phyloP scores from a whole-genome alignment of 2,888 invertebrate species.

The Nephrotoma appendiculata region DNA sequence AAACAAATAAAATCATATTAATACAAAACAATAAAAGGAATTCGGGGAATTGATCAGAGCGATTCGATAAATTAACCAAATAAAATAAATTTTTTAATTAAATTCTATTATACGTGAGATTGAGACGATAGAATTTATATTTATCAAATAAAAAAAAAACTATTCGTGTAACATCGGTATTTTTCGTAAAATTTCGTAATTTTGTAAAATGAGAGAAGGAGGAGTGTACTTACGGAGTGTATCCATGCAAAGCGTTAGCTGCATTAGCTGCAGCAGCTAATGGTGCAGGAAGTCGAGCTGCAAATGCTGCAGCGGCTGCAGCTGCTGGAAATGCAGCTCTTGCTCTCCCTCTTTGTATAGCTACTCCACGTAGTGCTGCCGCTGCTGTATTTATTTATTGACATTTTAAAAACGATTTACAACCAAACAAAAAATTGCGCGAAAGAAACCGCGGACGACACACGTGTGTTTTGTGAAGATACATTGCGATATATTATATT shows the following conservation, averaged over 20 bases:
- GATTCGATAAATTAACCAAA: not conserved
- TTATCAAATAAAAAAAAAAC: not conserved
- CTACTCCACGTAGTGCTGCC: conserved; percentile 69
- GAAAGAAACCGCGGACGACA: not conserved
- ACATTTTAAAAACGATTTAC: conserved; percentile 9
- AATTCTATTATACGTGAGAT: not conserved
- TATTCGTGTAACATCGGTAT: not conserved
- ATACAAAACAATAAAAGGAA: not conserved
- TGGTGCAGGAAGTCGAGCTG: conserved; percentile 44
- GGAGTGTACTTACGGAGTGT: conserved; percentile 69
- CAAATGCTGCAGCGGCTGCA: conserved; percentile 61
- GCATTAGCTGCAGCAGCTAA: conserved; percentile 48
- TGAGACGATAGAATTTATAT: not conserved
- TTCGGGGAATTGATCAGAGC: not conserved
- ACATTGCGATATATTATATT: not conserved
- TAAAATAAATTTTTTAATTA: not conserved
- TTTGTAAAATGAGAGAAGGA: not conserved
- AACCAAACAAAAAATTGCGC: not conserved
- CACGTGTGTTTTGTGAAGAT: not conserved
- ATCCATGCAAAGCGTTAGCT: conserved; percentile 71
- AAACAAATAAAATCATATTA: not conserved
- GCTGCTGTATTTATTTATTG: conserved; percentile 36
- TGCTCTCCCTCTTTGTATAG: conserved; percentile 66
- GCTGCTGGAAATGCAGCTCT: conserved; percentile 48
- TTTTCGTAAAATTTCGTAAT: not conserved